Evolutionary conservation across 1,140 invertebrate species (phyloP).

Genomic region (Sycophila sp.): DNA sequence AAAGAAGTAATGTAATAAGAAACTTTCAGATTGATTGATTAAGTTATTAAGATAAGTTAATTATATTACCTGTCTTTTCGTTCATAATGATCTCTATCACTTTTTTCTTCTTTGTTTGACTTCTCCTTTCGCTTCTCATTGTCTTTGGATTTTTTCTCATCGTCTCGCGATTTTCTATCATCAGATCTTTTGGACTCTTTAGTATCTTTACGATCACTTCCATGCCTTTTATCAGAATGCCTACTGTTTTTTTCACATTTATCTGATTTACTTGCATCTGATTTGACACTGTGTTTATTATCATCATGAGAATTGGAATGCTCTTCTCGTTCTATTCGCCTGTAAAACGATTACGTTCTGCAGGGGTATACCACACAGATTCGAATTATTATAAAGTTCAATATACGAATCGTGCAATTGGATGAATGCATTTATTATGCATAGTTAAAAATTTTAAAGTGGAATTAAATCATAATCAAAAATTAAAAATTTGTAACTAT

Average conservation of each 20-base stretch:
- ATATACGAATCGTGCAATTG: conserved; percentile 37
- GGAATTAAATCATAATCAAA: neutral
- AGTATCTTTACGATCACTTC: conserved; percentile 53
- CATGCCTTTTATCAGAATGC: conserved; percentile 53
- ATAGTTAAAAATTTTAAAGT: conserved; percentile 21
- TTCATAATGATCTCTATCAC: conserved; percentile 52
- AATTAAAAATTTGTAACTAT: too few species aligned
- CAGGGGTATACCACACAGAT: conserved; percentile 68
- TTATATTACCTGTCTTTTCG: conserved; percentile 17
- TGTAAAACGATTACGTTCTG: conserved; percentile 69
- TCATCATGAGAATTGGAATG: conserved; percentile 55
- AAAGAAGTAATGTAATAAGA: neutral
- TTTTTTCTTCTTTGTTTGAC: conserved; percentile 53
- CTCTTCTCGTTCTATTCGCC: conserved; percentile 60
- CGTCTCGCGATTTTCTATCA: conserved; percentile 51
- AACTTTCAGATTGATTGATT: neutral
- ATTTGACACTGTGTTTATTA: conserved; percentile 49
- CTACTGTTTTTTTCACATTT: conserved; percentile 39
- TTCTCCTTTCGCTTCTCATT: conserved; percentile 55
- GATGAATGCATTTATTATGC: conserved; percentile 33
- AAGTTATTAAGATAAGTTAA: neutral
- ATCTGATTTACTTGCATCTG: conserved; percentile 36
- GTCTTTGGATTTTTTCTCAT: conserved; percentile 54
- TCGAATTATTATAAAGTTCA: conserved; percentile 64
- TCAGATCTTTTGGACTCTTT: conserved; percentile 52